These are phyloP conservation scores for Egretta garzetta DNA, from an alignment of 2,113 vertebrate genomes.

Conservation along the genomic window DNA sequence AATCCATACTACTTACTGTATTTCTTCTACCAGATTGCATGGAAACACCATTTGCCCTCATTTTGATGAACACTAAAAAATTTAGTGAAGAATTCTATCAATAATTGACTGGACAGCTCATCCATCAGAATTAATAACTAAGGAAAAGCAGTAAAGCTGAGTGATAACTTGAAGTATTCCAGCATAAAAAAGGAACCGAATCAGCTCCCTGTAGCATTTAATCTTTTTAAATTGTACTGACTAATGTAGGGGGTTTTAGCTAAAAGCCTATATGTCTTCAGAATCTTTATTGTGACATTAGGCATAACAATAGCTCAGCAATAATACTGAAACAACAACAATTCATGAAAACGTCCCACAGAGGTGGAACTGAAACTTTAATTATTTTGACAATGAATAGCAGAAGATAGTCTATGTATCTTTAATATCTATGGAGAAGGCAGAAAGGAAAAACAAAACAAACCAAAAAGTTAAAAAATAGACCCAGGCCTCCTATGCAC, in stretches of 20 bases:
- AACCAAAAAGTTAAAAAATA: not conserved
- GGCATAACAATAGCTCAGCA: not conserved
- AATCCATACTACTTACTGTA: not conserved
- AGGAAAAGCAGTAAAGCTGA: not conserved
- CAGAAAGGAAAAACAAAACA: not conserved
- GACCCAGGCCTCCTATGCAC: not conserved
- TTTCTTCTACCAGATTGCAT: slow-evolving; percentile 5
- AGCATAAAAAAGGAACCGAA: not conserved
- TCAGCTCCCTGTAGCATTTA: not conserved
- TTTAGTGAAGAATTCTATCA: slow-evolving; percentile 8
- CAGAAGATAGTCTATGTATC: not conserved
- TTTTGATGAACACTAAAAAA: slow-evolving; percentile 37
- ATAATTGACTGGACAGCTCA: slow-evolving; percentile 26
- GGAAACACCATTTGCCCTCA: not conserved
- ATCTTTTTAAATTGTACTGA: not conserved
- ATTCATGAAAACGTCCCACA: not conserved
- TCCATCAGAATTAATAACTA: slow-evolving; percentile 2
- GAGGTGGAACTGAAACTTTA: not conserved
- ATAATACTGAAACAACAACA: not conserved
- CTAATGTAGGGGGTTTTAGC: not conserved
- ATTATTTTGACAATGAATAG: not conserved
- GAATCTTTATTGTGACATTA: not conserved
- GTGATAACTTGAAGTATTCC: not conserved
- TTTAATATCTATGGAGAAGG: not conserved
- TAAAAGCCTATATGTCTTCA: not conserved